These are phyloP conservation scores for Thinocorus orbignyianus DNA, from an alignment of 2,113 vertebrate genomes.

Conservation along the genomic window DNA sequence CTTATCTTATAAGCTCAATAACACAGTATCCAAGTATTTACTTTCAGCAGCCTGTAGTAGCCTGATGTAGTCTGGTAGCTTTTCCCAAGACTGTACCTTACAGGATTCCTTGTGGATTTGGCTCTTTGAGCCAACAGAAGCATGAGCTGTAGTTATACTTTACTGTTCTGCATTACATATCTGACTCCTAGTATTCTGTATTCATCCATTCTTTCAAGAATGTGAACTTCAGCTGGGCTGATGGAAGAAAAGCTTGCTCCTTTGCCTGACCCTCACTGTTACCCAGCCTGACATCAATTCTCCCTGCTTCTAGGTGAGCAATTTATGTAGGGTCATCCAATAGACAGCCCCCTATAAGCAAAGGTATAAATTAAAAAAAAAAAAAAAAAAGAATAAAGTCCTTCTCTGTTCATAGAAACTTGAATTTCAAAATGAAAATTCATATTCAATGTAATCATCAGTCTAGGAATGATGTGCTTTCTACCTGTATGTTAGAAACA, in stretches of 20 bases:
- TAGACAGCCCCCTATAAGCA: background rate
- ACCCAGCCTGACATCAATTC: background rate
- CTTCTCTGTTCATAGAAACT: background rate
- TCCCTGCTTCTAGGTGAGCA: background rate
- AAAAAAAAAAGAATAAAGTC: background rate
- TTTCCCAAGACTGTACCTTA: background rate
- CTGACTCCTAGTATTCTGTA: background rate
- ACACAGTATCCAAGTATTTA: background rate
- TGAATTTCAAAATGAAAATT: background rate
- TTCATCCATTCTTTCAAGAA: background rate
- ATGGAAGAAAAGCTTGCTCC: background rate
- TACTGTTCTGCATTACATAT: background rate
- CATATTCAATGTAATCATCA: background rate
- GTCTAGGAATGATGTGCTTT: background rate
- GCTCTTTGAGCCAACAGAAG: background rate
- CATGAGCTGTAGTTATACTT: background rate
- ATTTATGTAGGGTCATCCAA: background rate
- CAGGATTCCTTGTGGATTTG: background rate
- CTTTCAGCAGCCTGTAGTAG: background rate
- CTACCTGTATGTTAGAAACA: background rate
- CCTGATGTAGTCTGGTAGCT: background rate
- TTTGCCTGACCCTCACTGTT: background rate
- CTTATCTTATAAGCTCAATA: background rate
- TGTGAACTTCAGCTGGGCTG: background rate
- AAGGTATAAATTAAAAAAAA: background rate